Base-by-base conservation (phyloP, 2,888 invertebrate species). In the Cephus rjabovi region DNA sequence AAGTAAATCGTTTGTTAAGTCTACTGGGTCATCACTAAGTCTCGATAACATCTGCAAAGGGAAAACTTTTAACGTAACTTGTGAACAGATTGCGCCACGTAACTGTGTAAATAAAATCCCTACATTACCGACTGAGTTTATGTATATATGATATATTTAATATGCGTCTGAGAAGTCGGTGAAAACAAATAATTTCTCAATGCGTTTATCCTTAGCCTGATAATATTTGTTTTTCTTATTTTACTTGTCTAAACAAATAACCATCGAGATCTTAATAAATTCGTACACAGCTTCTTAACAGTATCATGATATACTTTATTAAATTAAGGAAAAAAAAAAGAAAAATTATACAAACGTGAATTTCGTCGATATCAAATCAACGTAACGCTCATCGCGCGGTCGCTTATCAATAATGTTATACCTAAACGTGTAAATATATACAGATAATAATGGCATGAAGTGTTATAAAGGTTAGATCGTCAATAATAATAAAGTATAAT, bases 261-360 rank as follows among this genome's bases (percentile, higher is more conserved):
- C 0, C 71, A 11, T 3, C 30, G 2, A 15, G 71, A 71, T 30
- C 37, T 69, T 1, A 23, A 33, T 35, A 68, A 35, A 71, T 34
- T 70, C 76, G 73, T 73, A 73, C 31, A 23, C 40, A 74, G 69
- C 56, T 12, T 79, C 76, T 86, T 83, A 86, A 89, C 87, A 87
- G 85, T 83, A 83, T 85, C 84, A 82, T 83, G 82, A 87, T 88
- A 87, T 86, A 87, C 83, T 89, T 89, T 87, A 89, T 89, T 90
- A 87, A 89, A 86, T 87, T 85, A 87, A 82, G 79, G 82, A 37
- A 77, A 77, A 71, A 71, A 78, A 35, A 75, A 23, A 68, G 70
- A n/a, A 83, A 81, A 87, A 88, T 87, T 85, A 85, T 86, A 86
- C 85, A 86, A 88, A 88, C 83, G 81, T 83, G 80, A 82, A 82